Conservation (phyloP, 2,888 invertebrate species). For the Sinotaia quadrata region DNA sequence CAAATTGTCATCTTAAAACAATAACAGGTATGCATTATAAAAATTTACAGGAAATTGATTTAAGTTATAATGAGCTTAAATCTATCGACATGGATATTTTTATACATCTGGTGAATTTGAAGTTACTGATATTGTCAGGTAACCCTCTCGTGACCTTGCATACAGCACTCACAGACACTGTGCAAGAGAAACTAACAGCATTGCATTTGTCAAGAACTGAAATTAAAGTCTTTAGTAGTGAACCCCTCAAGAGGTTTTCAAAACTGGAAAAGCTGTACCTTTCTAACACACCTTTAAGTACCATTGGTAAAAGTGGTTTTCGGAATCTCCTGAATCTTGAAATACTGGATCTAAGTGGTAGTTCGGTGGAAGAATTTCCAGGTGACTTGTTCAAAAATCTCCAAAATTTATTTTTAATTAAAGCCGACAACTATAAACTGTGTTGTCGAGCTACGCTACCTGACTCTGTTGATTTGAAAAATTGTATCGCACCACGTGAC, state of each 20-base stretch:
- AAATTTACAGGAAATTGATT: slow-evolving; percentile 10
- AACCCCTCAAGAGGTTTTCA: not conserved
- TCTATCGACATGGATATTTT: not conserved
- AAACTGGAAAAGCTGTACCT: slow-evolving; percentile 1
- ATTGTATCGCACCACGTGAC: slow-evolving; percentile 22
- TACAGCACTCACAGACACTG: not conserved
- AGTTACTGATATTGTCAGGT: not conserved
- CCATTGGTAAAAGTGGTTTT: slow-evolving; percentile 10
- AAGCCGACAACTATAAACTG: slow-evolving; percentile 25
- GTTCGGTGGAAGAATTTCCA: slow-evolving; percentile 1
- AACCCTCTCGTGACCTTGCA: slow-evolving; percentile 7
- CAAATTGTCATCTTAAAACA: not conserved
- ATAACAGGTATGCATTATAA: not conserved
- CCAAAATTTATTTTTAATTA: not conserved
- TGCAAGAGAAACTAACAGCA: not conserved
- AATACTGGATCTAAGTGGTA: slow-evolving; percentile 19
- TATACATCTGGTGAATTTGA: not conserved
- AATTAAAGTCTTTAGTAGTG: not conserved
- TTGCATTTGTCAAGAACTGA: slow-evolving; percentile 10
- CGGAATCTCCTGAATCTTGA: not conserved
- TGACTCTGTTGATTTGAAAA: not conserved
- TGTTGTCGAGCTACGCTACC: slow-evolving; percentile 22
- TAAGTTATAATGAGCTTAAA: slow-evolving; percentile 6
- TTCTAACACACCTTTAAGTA: not conserved
- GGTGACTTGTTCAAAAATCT: slow-evolving; percentile 5